A percentile compares a stretch with the other conserved stretches of the same genome.
Conservation (phyloP, 2,888 invertebrate species). For the Osmoderma eremita region DNA sequence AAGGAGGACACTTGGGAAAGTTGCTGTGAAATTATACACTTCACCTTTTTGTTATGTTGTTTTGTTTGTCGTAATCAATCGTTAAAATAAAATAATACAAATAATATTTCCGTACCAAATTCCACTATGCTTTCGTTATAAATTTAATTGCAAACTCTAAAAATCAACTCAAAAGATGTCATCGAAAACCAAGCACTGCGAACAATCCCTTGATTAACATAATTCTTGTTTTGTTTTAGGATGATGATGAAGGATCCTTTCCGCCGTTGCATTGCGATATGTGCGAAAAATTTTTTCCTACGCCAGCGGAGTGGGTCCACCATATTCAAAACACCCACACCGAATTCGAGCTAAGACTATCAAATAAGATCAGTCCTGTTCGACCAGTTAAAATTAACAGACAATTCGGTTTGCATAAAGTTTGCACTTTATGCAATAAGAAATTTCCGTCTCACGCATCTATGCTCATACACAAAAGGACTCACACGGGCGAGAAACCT, state of each 20-base stretch:
- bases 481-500: constrained; percentile 79
- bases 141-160: too few relatives aligned
- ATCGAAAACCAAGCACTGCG: too few relatives aligned
- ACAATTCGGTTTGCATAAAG: constrained; percentile 69
- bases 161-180: too few relatives aligned
- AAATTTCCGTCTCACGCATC: constrained; percentile 81
- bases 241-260: constrained; percentile 73
- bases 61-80: too few relatives aligned
- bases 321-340: constrained; percentile 87
- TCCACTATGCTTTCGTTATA: too few relatives aligned
- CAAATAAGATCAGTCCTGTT: constrained; percentile 64
- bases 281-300: constrained; percentile 79
- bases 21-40: too few relatives aligned
- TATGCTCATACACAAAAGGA: constrained; percentile 80
- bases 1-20: too few relatives aligned
- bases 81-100: too few relatives aligned
- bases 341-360: constrained; percentile 80
- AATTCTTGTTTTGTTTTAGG: constrained; percentile 60
- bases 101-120: too few relatives aligned
- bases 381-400: constrained; percentile 40
- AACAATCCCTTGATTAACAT: too few relatives aligned
- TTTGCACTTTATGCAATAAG: constrained; percentile 77
- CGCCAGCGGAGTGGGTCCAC: constrained; percentile 88
- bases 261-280: constrained; percentile 82
- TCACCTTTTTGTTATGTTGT: too few relatives aligned